Percentiles rank a stretch among this genome's conserved stretches.
Evolutionary conservation across 2,113 vertebrate species (phyloP).

Genomic region (Varanus komodoensis): DNA sequence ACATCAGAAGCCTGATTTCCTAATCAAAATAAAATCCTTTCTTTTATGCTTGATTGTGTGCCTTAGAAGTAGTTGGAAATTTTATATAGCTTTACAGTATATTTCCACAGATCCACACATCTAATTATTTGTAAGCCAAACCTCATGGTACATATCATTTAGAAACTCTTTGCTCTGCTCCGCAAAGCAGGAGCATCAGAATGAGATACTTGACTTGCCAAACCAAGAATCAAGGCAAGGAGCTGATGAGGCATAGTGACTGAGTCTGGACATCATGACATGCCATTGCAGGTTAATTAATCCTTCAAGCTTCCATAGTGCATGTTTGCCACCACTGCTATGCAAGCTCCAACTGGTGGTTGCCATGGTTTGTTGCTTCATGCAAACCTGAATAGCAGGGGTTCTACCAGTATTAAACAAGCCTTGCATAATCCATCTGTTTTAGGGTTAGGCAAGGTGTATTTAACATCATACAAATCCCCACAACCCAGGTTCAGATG

Average conservation of each 20-base stretch:
- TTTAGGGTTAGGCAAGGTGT: no score
- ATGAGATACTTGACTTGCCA: slow-evolving; percentile 24
- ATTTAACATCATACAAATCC: no score
- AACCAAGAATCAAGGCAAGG: slow-evolving; percentile 1
- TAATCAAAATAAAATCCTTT: not conserved
- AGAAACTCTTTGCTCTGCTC: not conserved
- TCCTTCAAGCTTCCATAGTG: no score
- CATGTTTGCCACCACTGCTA: no score
- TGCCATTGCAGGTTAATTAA: no score
- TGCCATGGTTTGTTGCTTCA: no score
- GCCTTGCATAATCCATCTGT: no score
- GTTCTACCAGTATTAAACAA: no score
- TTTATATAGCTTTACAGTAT: not conserved
- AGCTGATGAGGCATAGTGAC: not conserved
- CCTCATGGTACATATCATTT: slow-evolving; percentile 1
- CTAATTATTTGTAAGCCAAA: slow-evolving; percentile 19
- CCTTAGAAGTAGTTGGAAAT: slow-evolving; percentile 7
- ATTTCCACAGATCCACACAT: slow-evolving; percentile 10
- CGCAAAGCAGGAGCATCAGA: not conserved
- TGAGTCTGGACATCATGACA: no score
- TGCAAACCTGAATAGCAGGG: no score
- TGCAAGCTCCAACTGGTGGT: no score
- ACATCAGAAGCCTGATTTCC: slow-evolving; percentile 36
- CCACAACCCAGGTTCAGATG: no score
- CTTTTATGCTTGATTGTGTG: slow-evolving; percentile 12